phyloP scores from a whole-genome alignment of 2,113 vertebrate genomes.

The Lipophrys pholis region DNA sequence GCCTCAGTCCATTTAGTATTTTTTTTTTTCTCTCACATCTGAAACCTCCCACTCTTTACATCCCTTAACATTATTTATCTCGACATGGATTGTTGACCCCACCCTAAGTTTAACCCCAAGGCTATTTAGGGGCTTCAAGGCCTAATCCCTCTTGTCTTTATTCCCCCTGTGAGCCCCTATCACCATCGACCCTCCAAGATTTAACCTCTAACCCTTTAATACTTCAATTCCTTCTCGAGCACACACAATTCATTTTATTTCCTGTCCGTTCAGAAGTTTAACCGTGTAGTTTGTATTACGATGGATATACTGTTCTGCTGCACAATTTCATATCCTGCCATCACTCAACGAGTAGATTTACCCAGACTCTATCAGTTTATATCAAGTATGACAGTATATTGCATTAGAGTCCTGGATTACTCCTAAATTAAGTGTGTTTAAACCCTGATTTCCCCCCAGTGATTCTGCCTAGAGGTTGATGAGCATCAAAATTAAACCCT shows the following conservation, averaged over 20 bases:
- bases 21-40: not conserved
- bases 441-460: not conserved
- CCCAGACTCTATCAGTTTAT: slow-evolving; percentile 9
- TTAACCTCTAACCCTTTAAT: slow-evolving; percentile 46
- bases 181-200: slow-evolving; percentile 23
- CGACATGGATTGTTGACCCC: slow-evolving; percentile 24
- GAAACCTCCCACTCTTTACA: slow-evolving; percentile 5
- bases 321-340: not conserved
- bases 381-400: not conserved
- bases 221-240: slow-evolving; percentile 28
- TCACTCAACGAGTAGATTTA: not conserved
- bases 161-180: slow-evolving; percentile 27
- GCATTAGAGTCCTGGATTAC: slow-evolving; percentile 5
- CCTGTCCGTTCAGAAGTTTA: not conserved
- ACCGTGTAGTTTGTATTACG: not conserved
- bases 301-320: not conserved
- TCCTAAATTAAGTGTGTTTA: slow-evolving; percentile 30
- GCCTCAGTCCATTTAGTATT: not conserved
- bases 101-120: slow-evolving; percentile 15
- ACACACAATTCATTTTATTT: slow-evolving; percentile 10
- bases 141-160: slow-evolving; percentile 23
- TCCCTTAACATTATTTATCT: slow-evolving; percentile 33
- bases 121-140: slow-evolving; percentile 26
- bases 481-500: slow-evolving; percentile 22
- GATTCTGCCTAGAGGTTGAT: slow-evolving; percentile 17